Conservation (phyloP, 2,113 vertebrate genomes). For the Gnathonemus echidnorhynchus region DNA sequence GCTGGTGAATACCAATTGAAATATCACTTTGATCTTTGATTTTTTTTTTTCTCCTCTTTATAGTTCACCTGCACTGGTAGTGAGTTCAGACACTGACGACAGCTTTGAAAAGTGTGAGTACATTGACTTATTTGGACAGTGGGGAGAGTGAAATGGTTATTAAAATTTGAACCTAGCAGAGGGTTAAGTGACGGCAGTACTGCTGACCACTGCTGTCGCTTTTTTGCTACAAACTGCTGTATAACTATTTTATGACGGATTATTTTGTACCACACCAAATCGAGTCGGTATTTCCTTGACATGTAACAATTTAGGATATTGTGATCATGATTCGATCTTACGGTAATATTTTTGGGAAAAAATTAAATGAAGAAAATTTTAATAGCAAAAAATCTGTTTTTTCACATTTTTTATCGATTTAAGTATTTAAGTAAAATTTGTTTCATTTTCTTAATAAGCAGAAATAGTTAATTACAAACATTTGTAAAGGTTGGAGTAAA, state of each 20-base stretch:
- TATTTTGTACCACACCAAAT: background rate
- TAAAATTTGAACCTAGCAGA: background rate
- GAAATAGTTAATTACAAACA: background rate
- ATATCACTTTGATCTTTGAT: background rate
- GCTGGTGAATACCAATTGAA: background rate
- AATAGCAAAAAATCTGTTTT: background rate
- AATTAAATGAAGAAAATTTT: background rate
- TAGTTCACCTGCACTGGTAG: slow-evolving; percentile 32
- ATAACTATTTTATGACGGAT: background rate
- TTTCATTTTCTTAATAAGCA: background rate
- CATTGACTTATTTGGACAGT: background rate
- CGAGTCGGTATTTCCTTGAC: background rate
- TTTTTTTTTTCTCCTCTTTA: background rate
- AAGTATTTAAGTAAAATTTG: background rate
- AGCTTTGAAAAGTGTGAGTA: slow-evolving; percentile 62
- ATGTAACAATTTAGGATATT: background rate
- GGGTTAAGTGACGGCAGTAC: background rate
- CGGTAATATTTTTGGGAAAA: background rate
- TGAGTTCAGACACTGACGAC: slow-evolving; percentile 53
- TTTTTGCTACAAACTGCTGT: background rate
- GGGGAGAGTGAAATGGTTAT: background rate
- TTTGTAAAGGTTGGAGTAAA: background rate
- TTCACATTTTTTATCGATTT: background rate
- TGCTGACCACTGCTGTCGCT: background rate
- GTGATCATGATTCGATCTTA: background rate